Evolutionary conservation across 1,140 invertebrate genomes (phyloP), one percentile per base, ranked within the genome.

Genomic region (Diorhabda sublineata): DNA sequence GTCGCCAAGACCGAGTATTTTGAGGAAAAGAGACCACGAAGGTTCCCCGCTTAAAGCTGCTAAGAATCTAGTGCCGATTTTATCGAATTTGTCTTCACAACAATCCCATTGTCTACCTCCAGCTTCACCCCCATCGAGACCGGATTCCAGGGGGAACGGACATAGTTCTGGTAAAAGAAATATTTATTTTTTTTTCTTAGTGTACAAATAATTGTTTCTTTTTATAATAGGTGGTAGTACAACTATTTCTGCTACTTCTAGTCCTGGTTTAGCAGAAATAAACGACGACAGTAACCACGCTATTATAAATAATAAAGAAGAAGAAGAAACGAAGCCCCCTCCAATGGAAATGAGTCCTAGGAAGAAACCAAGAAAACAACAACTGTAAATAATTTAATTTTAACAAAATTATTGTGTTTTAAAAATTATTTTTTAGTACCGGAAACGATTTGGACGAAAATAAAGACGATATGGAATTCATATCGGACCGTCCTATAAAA

Each of bases 351-450:
- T 83, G 81, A 84, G 81, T 61, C 90, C 90, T 3, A 82, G 91
- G 71, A 92, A 92, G 79, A 91, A 92, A 80, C 90, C 91, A 0
- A 81, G 91, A 68, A 92, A 92, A 78, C 91, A 92, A 73, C 84
- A 89, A 75, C 74, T 90, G 88, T 89, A 84, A 84, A 85, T 83
- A 44, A 5, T 4, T n/a, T 52, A n/a, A 6, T 52, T 52, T 2
- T 52, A 52, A 26, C 26, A 26, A 26, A 26, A 8, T 52, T 52
- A 52, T 52, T 52, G 4, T 52, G 47, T 52, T 2, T 52, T 4
- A 52, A 52, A 6, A 52, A 7, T 67, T 62, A 44, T 61, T 45
- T 69, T 75, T 8, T 45, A 88, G 87, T 70, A 86, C 86, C 76
- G 86, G 85, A 26, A 88, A 88, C 81, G 88, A 89, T 74, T 78